Evolutionary conservation across 2,113 vertebrate species (phyloP).

Genomic region (Arenaria interpres): DNA sequence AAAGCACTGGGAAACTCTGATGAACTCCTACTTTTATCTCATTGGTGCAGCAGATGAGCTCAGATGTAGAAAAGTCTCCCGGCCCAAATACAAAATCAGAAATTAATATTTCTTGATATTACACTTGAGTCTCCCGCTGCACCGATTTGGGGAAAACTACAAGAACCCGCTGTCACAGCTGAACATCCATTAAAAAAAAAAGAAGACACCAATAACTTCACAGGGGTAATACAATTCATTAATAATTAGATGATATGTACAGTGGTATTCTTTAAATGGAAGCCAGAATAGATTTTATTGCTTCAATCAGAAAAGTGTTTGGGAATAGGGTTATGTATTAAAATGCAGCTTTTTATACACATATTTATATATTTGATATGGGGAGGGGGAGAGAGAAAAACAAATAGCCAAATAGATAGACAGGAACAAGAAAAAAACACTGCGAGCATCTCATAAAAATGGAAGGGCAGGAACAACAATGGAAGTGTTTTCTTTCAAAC

Average conservation of each 20-base stretch:
- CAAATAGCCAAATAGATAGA: not conserved
- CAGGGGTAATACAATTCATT: too few species aligned
- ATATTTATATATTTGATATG: not conserved
- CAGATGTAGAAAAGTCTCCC: not conserved
- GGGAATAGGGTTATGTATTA: too few species aligned
- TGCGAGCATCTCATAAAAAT: not conserved
- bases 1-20: conserved; percentile 20
- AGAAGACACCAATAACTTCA: too few species aligned
- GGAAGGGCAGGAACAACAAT: not conserved
- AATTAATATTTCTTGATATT: conserved; percentile 27
- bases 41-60: not conserved
- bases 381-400: not conserved
- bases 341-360: too few species aligned
- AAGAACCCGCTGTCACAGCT: not conserved
- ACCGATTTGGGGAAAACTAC: not conserved
- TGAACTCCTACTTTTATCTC: conserved; percentile 60
- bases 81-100: not conserved
- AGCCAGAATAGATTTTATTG: too few species aligned
- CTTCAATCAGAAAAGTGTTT: too few species aligned
- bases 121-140: not conserved
- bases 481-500: not conserved
- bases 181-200: not conserved
- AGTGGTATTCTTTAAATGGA: too few species aligned
- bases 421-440: not conserved
- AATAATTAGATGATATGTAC: too few species aligned